Conservation (phyloP, 2,888 invertebrate species). For the Halictus ligatus region DNA sequence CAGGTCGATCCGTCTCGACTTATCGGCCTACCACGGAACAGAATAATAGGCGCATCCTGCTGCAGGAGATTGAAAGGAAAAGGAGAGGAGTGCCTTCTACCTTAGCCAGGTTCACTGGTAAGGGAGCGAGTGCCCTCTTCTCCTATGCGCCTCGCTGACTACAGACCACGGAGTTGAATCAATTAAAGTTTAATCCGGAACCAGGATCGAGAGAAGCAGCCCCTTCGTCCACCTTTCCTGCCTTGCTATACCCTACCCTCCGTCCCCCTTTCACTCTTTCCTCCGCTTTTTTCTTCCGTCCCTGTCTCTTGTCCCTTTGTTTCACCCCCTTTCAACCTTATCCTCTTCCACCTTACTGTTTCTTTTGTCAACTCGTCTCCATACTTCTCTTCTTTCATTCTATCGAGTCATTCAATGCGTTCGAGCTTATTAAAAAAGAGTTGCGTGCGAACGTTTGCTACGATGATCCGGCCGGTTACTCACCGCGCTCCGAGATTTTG, state of each 20-base stretch:
- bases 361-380: conserved; percentile 25
- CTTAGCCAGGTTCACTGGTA: conserved; percentile 61
- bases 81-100: conserved; percentile 69
- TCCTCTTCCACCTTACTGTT: conserved; percentile 10
- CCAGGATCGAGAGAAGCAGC: conserved; percentile 79
- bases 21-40: conserved; percentile 72
- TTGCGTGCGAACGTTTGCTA: not conserved
- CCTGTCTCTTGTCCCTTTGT: conserved; percentile 22
- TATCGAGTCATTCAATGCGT: not conserved
- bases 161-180: conserved; percentile 85
- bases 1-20: conserved; percentile 69
- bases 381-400: conserved; percentile 32
- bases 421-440: not conserved
- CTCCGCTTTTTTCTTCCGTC: conserved; percentile 37
- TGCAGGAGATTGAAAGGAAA: conserved; percentile 71
- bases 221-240: conserved; percentile 70
- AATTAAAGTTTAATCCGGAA: conserved; percentile 88
- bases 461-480: conserved; percentile 1
- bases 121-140: conserved; percentile 78
- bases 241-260: conserved; percentile 34
- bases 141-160: conserved; percentile 79
- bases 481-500: not conserved
- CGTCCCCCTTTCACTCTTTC: conserved; percentile 40
- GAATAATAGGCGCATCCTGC: conserved; percentile 79
- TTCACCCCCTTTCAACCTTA: conserved; percentile 35